Base-by-base conservation (phyloP, 2,888 invertebrate species). In the Drosophila birchii region DNA sequence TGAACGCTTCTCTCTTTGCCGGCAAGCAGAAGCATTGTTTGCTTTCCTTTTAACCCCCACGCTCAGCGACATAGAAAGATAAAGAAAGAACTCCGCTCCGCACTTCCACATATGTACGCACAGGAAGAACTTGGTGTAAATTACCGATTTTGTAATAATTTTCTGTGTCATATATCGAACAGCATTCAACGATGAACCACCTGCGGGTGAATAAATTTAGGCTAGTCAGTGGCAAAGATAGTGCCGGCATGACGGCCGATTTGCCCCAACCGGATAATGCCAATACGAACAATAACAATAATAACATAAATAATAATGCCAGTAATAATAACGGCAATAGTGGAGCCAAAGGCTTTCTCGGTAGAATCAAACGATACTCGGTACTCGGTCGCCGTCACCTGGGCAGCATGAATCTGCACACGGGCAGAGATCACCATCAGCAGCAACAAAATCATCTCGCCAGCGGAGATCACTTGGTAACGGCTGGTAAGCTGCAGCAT, bases 351-450 rank as follows among this genome's bases (percentile, higher is more conserved):
- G 88, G 92, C 38, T 78, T 93, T 18, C 80, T 93, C 0, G 91
- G 85, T 11, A 91, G 92, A 62, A 87, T 93, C 66, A 92, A 92
- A 79, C 92, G 92, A 8, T 93, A 92, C 68, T 92, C 92, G 12
- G 91, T 90, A 56, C 89, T 92, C n/a, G 89, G 91, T 38, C 88
- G 91, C 7, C 88, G 91, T 0, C 88, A 91, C 64, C 82, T 91
- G 29, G 88, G 86, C 5, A 88, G 91, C 51, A 77, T 88, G 51
- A 89, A 82, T 14, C 78, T 85, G n/a, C 64, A 72, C 69, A 16
- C 57, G 14, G 36, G 51, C 20, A 16, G 51, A 9, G 51, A 53
- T 16, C 20, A 51, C 5, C 20, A 34, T 3, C 16, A 53, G 20
- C 34, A 51, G 45, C 45, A 49, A 12, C 44, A 45, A 1, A 9